Evolutionary conservation across 35 echinoderm and acorn worm species (phyloP), one percentile per base, ranked within the genome.

Genomic region (Diadema setosum): DNA sequence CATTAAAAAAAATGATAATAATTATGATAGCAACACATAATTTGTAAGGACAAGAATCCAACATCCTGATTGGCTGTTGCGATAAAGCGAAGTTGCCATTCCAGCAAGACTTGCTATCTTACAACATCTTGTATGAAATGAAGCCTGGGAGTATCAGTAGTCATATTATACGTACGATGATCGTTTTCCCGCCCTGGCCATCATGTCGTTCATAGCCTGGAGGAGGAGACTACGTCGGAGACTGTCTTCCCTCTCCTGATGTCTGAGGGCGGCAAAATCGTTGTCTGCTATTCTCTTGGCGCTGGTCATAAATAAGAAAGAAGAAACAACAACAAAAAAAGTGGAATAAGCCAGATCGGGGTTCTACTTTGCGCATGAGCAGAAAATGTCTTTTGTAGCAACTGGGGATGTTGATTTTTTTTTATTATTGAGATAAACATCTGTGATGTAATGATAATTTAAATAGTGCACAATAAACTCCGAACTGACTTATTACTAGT

Each of bases 231-330:
- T 18, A 41, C 40, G 73, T 17, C 73, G 39, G 17, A 78, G 4
- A 41, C 27, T 35, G 37, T 78, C 37, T 12, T 26, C 9, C 17
- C 73, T 26, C 44, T 78, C 37, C 11, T 78, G 37, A 23, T 78
- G 73, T 78, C 73, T 42, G 35, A 78, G 39, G 0, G 39, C 21
- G 12, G 73, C 73, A 44, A 78, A 78, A 41, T 78, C 73, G 73
- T 78, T 78, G 44, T 78, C 73, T 41, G 73, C 73, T 78, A 78
- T 78, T 41, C 73, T 78, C 44, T 78, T 78, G 18, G 73, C 73
- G 37, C 73, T 78, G 18, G 39, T 3, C 23, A 78, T 41, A 78
- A 40, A 31, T 5, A 40, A 4, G 33, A 78, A 43, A 43, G 31
- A 73, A 32, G 37, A 73, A 0, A 9, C 1, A 25, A 3, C 2